Percentiles rank a stretch among this genome's conserved stretches.
phyloP scores from a whole-genome alignment of 30 jellyfish, hydroid and myxozoan genomes.

The Aurelia aurita complex sp. Pacific region DNA sequence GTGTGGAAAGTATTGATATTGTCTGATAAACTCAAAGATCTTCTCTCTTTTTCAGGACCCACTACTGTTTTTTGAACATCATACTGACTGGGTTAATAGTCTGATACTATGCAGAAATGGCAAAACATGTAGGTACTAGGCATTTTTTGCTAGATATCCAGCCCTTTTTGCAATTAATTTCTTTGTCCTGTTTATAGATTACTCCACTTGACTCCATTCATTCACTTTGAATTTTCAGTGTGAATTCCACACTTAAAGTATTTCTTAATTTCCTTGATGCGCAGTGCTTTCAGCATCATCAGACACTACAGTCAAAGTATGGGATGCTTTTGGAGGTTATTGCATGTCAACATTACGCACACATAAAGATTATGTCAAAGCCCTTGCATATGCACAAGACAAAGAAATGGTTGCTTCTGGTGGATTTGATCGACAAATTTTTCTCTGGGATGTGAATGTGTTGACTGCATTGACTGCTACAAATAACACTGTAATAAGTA shows the following conservation, averaged over 20 bases:
- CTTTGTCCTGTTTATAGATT: too few species aligned
- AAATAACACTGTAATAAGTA: conserved; percentile 94
- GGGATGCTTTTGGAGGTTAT: conserved; percentile 98
- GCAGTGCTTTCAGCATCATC: conserved; percentile 98
- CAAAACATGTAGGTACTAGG: conserved; percentile 87
- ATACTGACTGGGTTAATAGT: conserved; percentile 97
- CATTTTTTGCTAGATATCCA: neutral
- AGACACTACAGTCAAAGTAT: conserved; percentile 97
- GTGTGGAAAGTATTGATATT: too few species aligned
- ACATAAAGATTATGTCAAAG: conserved; percentile 97
- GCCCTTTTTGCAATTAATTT: too few species aligned
- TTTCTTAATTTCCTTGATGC: neutral
- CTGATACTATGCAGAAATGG: conserved; percentile 94
- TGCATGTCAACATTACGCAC: conserved; percentile 99
- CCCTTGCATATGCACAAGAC: conserved; percentile 97
- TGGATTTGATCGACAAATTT: conserved; percentile 94
- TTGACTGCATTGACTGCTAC: conserved; percentile 96
- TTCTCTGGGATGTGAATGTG: conserved; percentile 98
- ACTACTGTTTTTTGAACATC: conserved; percentile 83
- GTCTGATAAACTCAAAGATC: neutral
- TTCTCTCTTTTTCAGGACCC: conserved; percentile 51
- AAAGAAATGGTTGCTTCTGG: conserved; percentile 98
- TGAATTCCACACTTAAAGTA: neutral
- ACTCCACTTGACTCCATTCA: neutral
- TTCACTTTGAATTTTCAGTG: neutral